Evolutionary conservation across 2,113 vertebrate genomes (phyloP), one percentile per base, ranked within the genome.

Genomic region (Vicugna pacos): DNA sequence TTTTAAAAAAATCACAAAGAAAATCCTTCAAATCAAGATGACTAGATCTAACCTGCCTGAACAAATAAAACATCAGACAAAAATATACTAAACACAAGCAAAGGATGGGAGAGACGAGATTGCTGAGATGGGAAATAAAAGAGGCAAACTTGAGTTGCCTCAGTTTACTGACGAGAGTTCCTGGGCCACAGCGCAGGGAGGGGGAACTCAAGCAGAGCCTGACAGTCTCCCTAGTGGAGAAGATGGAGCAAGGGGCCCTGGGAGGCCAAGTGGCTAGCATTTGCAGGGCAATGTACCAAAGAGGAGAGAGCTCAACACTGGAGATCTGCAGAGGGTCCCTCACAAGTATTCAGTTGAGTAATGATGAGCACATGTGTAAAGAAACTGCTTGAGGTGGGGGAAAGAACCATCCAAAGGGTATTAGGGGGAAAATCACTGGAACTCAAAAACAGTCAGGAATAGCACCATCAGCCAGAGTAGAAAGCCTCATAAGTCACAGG

Each of bases 401-500:
- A 35, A 88, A 82, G 77, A 88, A 65, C 8, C 20, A 94, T 64
- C 20, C 65, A 54, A 42, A 75, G 54, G 35, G 24, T 42, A 87
- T 75, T 56, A 35, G 38, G 56, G 38, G 13, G 14, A 50, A 77
- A 72, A 80, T 85, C 64, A 52, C 28, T 20, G 7, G 13, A 65
- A 50, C 24, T 88, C 70, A 95, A 22, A 69, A 32, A 73, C 35
- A 24, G 26, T 13, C 30, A 50, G 65, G 6, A n/a, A 28, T 58
- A 56, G 35, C 52, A 58, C 48, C 22, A 50, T 73, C 32, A 35
- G 32, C 3, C 54, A 72, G 62, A 60, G 67, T 16, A 84, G 86
- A 65, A 95, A 85, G 54, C n/a, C 22, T 85, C 22, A 16, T 50
- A 81, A 81, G 38, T 95, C 60, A 76, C 19, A 92, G 67, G 65